These are phyloP conservation scores for Ceratosolen solmsi DNA, from an alignment of 1,140 invertebrate species.

Conservation along the genomic window DNA sequence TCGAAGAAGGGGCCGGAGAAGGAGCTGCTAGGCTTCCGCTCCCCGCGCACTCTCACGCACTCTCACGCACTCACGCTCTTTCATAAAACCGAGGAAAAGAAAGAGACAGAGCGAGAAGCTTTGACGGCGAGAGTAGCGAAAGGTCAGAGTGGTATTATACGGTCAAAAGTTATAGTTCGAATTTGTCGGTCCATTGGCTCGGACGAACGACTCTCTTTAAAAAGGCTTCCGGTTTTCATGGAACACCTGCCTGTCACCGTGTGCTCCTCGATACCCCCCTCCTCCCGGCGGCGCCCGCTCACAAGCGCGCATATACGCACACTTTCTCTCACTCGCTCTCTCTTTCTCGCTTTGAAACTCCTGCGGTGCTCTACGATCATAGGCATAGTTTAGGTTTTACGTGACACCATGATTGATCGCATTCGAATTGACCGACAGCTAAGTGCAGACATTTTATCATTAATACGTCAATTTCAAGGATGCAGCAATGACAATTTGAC, in stretches of 20 bases:
- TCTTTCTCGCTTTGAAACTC: background rate
- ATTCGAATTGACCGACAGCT: slow-evolving; percentile 49
- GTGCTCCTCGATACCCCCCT: too few species aligned
- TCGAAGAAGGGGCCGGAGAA: background rate
- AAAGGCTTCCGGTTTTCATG: slow-evolving; percentile 72
- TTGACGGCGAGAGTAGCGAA: slow-evolving; percentile 52
- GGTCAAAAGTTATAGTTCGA: slow-evolving; percentile 73
- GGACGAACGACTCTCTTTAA: slow-evolving; percentile 25
- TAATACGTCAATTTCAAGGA: slow-evolving; percentile 37
- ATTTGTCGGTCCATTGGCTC: slow-evolving; percentile 71
- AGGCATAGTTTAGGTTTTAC: slow-evolving; percentile 38
- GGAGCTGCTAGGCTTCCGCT: background rate
- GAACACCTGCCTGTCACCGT: slow-evolving; percentile 67
- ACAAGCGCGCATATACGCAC: too few species aligned
- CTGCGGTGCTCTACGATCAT: background rate
- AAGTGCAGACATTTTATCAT: slow-evolving; percentile 17
- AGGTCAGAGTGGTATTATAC: slow-evolving; percentile 68
- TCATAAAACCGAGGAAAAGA: slow-evolving; percentile 42
- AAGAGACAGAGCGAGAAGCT: background rate
- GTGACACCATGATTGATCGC: slow-evolving; percentile 31
- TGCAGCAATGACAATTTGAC: slow-evolving; percentile 33
- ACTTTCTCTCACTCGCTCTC: too few species aligned
- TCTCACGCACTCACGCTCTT: background rate
- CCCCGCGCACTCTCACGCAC: background rate
- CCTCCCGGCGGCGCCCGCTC: too few species aligned